These are phyloP conservation scores for Troides oblongomaculatus DNA, from an alignment of 2,888 invertebrate species.

Conservation along the genomic window DNA sequence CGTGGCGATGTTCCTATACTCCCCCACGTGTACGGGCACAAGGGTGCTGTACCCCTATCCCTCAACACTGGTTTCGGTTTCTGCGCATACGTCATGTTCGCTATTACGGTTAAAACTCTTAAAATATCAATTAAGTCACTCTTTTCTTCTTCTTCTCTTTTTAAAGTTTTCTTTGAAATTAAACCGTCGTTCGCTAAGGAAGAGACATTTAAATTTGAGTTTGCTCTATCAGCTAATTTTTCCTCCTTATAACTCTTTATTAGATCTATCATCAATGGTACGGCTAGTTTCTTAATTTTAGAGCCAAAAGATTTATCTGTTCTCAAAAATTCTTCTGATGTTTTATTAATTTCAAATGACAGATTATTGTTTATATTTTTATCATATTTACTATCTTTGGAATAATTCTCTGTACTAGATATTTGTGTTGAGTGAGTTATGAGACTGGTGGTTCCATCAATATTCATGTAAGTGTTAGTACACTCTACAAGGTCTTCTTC, in stretches of 20 bases:
- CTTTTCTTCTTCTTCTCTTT: not conserved
- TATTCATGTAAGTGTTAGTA: not conserved
- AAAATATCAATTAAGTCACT: slow-evolving; percentile 6
- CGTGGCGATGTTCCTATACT: slow-evolving; percentile 17
- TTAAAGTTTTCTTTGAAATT: not conserved
- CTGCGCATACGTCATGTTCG: slow-evolving; percentile 2
- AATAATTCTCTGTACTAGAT: not conserved
- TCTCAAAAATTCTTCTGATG: not conserved
- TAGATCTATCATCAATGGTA: slow-evolving; percentile 11
- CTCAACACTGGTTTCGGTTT: slow-evolving; percentile 2
- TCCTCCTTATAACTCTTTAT: slow-evolving; percentile 9
- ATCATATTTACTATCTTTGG: not conserved
- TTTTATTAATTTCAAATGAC: not conserved
- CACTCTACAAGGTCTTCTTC: not conserved
- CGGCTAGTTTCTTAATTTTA: not conserved
- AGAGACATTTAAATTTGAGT: not conserved
- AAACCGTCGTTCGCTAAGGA: not conserved
- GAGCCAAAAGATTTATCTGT: not conserved
- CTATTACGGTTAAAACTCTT: slow-evolving; percentile 7
- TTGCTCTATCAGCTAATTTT: slow-evolving; percentile 3
- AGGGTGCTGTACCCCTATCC: slow-evolving; percentile 4
- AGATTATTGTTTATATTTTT: not conserved
- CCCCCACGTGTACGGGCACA: slow-evolving; percentile 5
- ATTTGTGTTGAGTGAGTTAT: not conserved
- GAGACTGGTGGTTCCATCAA: not conserved